Evolutionary conservation across 2,888 invertebrate species (phyloP), one percentile per base, ranked within the genome.

Genomic region (Folsomia manolachei): DNA sequence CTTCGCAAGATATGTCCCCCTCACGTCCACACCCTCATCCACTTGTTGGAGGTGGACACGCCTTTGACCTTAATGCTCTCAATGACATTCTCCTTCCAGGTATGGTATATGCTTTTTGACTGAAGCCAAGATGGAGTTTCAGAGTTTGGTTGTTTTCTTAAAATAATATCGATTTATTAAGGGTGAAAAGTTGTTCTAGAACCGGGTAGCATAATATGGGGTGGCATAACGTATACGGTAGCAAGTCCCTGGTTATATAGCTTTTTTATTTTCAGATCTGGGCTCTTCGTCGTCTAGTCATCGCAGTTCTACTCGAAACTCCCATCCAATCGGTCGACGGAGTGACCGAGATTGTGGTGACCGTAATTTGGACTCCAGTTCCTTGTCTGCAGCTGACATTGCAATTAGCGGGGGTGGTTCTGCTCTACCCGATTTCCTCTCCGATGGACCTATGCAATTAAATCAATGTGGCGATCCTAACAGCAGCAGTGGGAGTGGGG

Each of bases 401-500:
- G 14, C 52, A 24, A 56, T 69, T 2, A 39, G 68, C 18, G n/a
- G n/a, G n/a, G 69, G 63, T 52, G 68, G 52, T 56, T 64, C 76
- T 24, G 76, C 79, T 1, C 83, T 91, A 75, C 90, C 90, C 1
- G 90, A 90, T 81, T 91, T 91, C 82, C 85, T 91, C 27, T 89
- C 89, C 1, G 90, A 91, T 81, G 90, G 90, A 2, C 90, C 90
- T 23, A 86, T 87, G 78, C 83, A 84, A 52, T 68, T 70, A 23
- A 70, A 63, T 26, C 66, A 76, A 63, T n/a, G n/a, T n/a, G n/a
- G n/a, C n/a, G 70, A 70, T 63, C 56, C 52, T 23, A 24, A 65
- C 25, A 66, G 9, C 21, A 4, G 14, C 4, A n/a, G n/a, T n/a
- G n/a, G n/a, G n/a, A n/a, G n/a, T n/a, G n/a, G n/a, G n/a, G n/a